phyloP scores from a whole-genome alignment of 2,888 invertebrate species.

The Mesorhabditis belari region DNA sequence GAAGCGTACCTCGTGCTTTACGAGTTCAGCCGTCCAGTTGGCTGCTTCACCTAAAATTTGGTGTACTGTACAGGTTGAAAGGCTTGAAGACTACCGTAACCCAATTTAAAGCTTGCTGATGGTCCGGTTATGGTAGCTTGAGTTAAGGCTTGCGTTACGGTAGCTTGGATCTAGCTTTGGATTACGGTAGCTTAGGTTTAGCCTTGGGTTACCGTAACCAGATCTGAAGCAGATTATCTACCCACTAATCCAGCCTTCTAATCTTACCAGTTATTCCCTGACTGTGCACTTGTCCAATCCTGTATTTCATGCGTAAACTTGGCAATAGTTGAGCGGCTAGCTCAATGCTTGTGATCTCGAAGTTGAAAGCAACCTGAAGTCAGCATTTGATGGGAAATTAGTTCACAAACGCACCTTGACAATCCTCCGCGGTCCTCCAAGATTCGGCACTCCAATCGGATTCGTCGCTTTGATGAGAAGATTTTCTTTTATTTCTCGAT shows the following conservation, averaged over 20 bases:
- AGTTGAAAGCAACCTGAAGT: neutral
- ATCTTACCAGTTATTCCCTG: slow-evolving; percentile 17
- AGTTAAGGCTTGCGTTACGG: neutral
- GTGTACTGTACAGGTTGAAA: too few relatives aligned
- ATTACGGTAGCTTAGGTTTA: too few relatives aligned
- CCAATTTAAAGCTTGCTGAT: neutral
- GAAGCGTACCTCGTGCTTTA: slow-evolving; percentile 27
- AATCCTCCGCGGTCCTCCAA: slow-evolving; percentile 2
- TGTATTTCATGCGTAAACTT: slow-evolving; percentile 89
- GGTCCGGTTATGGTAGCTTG: neutral
- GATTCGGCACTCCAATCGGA: neutral
- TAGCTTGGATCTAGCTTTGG: too few relatives aligned
- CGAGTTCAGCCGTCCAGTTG: slow-evolving; percentile 68
- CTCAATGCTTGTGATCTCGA: slow-evolving; percentile 60
- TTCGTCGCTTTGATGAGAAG: too few relatives aligned
- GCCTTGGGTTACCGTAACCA: too few relatives aligned
- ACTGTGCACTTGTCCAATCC: slow-evolving; percentile 76
- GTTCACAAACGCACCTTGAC: neutral
- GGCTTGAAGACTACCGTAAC: too few relatives aligned
- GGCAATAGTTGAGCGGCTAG: slow-evolving; percentile 89
- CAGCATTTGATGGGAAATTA: neutral
- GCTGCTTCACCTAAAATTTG: slow-evolving; percentile 16
- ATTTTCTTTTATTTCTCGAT: neutral
- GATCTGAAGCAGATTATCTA: too few relatives aligned
- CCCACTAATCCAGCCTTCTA: too few relatives aligned